Conservation (phyloP, 2,113 vertebrate species). For the Leiothrix lutea region DNA sequence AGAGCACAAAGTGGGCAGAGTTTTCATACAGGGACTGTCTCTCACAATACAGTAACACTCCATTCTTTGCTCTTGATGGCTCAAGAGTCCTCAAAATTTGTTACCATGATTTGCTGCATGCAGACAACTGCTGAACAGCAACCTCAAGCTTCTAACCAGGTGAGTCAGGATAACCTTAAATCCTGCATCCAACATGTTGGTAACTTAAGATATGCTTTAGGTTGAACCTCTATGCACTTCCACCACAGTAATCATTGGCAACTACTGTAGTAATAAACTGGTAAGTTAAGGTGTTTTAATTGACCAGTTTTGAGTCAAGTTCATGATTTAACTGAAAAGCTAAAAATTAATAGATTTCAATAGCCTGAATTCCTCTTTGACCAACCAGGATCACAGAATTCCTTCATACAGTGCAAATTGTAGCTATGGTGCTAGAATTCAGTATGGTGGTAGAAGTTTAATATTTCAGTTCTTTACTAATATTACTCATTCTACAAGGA, state of each 20-base stretch:
- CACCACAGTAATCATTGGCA: background rate
- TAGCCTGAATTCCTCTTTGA: background rate
- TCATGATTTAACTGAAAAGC: background rate
- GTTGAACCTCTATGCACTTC: background rate
- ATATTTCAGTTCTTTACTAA: background rate
- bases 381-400: background rate
- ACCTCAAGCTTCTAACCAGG: background rate
- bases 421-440: background rate
- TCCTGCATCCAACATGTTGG: background rate
- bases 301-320: background rate
- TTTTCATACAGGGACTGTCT: background rate
- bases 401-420: background rate
- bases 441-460: background rate
- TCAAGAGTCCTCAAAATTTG: background rate
- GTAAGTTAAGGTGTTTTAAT: background rate
- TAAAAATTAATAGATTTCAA: background rate
- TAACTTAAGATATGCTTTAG: background rate
- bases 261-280: background rate
- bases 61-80: background rate
- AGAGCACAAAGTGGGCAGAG: background rate
- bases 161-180: background rate
- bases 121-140: background rate
- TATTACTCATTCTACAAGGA: background rate
- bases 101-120: background rate
- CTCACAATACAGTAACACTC: background rate